Evolutionary conservation across 2,888 invertebrate species (phyloP).

Genomic region (Cheilosia urbana): DNA sequence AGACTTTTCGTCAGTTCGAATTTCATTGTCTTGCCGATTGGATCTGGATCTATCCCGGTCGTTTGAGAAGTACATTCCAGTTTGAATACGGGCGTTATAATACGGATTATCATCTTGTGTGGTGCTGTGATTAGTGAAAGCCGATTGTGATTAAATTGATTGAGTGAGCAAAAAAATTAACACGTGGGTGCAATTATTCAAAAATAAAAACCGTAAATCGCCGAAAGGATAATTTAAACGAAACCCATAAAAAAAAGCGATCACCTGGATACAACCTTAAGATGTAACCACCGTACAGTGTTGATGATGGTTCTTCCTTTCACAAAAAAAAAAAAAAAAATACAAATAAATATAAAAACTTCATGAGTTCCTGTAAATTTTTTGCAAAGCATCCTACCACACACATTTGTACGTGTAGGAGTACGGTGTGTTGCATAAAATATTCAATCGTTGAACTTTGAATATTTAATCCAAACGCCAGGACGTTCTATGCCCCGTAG

Average conservation of each 20-base stretch:
- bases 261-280: conserved; percentile 17
- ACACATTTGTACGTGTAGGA: conserved; percentile 48
- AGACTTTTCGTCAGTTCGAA: conserved; percentile 64
- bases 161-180: neutral
- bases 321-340: conserved; percentile 17
- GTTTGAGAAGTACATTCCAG: neutral
- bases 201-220: neutral
- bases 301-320: conserved; percentile 32
- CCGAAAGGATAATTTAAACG: conserved; percentile 23
- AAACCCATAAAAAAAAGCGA: conserved; percentile 19
- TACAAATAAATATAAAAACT: too few relatives aligned
- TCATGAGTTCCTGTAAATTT: neutral
- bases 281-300: conserved; percentile 1
- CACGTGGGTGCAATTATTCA: conserved; percentile 15
- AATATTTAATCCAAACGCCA: conserved; percentile 63
- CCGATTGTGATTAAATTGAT: conserved; percentile 18
- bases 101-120: conserved; percentile 29
- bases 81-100: neutral
- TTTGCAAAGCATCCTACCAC: conserved; percentile 21
- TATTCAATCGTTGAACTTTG: conserved; percentile 69
- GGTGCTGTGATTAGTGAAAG: conserved; percentile 23
- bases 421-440: conserved; percentile 59
- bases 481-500: neutral
- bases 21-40: conserved; percentile 67
- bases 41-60: conserved; percentile 39